Base-by-base conservation (phyloP, 2,113 vertebrate species). In the Phalacrocorax brasilianus region DNA sequence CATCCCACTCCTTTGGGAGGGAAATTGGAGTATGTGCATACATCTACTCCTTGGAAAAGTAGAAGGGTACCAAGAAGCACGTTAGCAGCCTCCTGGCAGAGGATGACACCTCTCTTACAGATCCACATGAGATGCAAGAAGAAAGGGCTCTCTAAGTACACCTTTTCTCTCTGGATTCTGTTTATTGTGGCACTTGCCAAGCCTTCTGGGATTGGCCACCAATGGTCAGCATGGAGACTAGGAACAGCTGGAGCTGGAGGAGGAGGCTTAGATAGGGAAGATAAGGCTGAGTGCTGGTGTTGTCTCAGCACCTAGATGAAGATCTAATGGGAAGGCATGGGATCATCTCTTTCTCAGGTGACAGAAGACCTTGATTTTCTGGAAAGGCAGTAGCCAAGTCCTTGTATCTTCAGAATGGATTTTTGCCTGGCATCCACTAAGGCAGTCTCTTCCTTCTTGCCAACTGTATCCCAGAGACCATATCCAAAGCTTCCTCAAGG, bases 241-340 rank as follows among this genome's bases (percentile, higher is more conserved):
- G 4, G 8, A 62, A 28, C 20, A 50, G 24, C 30, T 59, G 53
- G 23, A 59, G 42, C 38, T 88, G 6, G 19, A 63, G 47, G 38
- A 70, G 13, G 17, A 59, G 7, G 21, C 53, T 84, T 63, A 63
- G 49, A 12, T 22, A 76, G 24, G 14, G 47, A 58, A 79, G 30
- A 17, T 42, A 78, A 32, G 35, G 45, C 15, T 0, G 0, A 47
- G 17, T 76, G n/a, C 13, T 87, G 38, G 8, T 52, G 9, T 17
- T 52, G 2, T 72, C 50, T 88, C 42, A 76, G 12, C 23, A 58
- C 14, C 13, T 71, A 40, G 20, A 14, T 40, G 23, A 67, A 91
- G 42, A 75, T 20, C 22, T 44, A 17, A 8, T 32, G 52, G 56
- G 30, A 89, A 66, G 47, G 5, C 33, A 79, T 13, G 23, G 33